These are phyloP conservation scores for Fulica atra DNA, from an alignment of 2,113 vertebrate genomes.

Conservation along the genomic window DNA sequence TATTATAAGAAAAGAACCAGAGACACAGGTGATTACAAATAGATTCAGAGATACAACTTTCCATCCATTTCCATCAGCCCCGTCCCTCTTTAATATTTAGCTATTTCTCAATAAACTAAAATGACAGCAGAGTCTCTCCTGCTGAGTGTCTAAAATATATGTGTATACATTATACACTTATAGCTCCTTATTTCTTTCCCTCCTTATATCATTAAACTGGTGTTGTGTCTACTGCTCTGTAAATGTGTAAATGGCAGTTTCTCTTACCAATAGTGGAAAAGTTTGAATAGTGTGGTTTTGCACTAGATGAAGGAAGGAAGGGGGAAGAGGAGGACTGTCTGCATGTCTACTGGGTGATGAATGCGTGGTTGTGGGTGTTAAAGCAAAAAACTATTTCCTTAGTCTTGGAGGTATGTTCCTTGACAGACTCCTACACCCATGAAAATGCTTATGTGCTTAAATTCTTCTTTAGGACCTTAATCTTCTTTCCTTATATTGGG, in stretches of 20 bases:
- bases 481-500: neutral
- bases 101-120: slow-evolving; percentile 32
- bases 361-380: slow-evolving; percentile 52
- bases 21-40: slow-evolving; percentile 19
- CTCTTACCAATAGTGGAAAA: slow-evolving; percentile 23
- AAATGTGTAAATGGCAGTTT: slow-evolving; percentile 62
- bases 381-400: slow-evolving; percentile 56
- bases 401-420: slow-evolving; percentile 34
- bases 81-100: slow-evolving; percentile 13
- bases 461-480: slow-evolving; percentile 15
- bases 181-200: neutral
- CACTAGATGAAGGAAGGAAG: neutral
- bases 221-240: slow-evolving; percentile 55
- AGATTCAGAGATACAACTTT: slow-evolving; percentile 33
- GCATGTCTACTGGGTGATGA: slow-evolving; percentile 33
- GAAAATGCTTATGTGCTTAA: slow-evolving; percentile 42
- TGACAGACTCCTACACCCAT: slow-evolving; percentile 57
- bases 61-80: neutral
- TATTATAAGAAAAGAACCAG: slow-evolving; percentile 14
- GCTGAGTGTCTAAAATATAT: slow-evolving; percentile 19
- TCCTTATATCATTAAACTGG: slow-evolving; percentile 30
- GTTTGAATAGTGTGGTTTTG: slow-evolving; percentile 27
- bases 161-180: slow-evolving; percentile 1
- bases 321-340: slow-evolving; percentile 20
- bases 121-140: slow-evolving; percentile 1